Conservation (phyloP, 2,113 vertebrate genomes). For the Chunga burmeisteri region DNA sequence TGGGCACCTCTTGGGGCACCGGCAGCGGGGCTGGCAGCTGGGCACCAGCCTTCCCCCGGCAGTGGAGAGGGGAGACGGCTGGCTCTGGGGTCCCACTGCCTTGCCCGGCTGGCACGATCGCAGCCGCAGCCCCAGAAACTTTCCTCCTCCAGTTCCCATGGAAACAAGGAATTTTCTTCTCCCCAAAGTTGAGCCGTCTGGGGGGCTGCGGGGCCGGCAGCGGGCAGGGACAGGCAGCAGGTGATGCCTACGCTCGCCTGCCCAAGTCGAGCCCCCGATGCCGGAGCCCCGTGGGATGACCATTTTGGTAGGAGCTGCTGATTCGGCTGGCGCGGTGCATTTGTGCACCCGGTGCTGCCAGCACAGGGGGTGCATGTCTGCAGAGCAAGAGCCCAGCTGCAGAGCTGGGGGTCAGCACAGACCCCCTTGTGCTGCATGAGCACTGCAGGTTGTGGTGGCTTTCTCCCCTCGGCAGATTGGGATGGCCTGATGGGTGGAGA, state of each 20-base stretch:
- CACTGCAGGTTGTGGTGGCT: fast-evolving
- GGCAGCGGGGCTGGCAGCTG: not conserved
- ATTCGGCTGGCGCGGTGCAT: fast-evolving
- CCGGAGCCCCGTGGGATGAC: fast-evolving
- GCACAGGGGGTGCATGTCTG: not conserved
- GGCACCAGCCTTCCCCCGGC: fast-evolving
- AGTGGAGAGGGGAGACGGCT: fast-evolving
- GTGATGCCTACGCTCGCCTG: not conserved
- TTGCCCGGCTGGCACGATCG: not conserved
- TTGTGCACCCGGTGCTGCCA: fast-evolving
- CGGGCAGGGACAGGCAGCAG: not conserved
- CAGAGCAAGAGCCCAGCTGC: fast-evolving
- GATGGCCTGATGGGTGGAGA: not conserved
- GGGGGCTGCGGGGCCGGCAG: not conserved
- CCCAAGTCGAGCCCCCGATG: not conserved
- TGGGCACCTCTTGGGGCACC: fast-evolving
- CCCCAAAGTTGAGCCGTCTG: not conserved
- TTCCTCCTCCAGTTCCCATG: constrained; percentile 49
- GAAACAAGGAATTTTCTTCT: constrained; percentile 41
- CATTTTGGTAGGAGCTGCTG: not conserved
- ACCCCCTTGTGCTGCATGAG: not conserved
- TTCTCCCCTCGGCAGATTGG: fast-evolving
- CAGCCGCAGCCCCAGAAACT: constrained; percentile 19
- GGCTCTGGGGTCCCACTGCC: not conserved
- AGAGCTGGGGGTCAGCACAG: not conserved